Conservation (phyloP, 2,888 invertebrate species). For the Byasa hedistus region DNA sequence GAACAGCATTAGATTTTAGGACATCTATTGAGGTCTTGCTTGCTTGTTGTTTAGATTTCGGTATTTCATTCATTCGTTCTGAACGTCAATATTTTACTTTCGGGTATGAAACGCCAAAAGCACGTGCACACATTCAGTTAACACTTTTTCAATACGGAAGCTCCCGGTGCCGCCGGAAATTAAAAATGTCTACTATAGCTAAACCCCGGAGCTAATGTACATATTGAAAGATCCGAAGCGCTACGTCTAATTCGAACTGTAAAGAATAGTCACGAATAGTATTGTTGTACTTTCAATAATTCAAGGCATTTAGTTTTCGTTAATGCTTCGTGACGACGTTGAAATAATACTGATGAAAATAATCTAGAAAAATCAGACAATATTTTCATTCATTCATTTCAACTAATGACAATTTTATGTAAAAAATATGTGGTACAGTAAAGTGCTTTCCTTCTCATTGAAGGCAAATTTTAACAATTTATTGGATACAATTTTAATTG, state of each 20-base stretch:
- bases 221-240: constrained; percentile 36
- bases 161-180: constrained; percentile 61
- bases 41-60: not conserved
- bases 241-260: not conserved
- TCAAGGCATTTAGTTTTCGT: not conserved
- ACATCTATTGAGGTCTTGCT: not conserved
- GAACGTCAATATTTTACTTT: not conserved
- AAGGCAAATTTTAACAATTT: no score
- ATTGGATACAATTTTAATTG: no score
- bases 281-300: not conserved
- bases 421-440: no score
- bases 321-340: not conserved
- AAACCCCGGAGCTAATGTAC: constrained; percentile 24
- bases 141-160: constrained; percentile 64
- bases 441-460: no score
- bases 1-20: not conserved
- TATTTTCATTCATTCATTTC: no score
- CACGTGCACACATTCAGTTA: constrained; percentile 61
- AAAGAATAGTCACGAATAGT: not conserved
- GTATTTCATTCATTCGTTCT: constrained; percentile 1
- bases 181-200: constrained; percentile 59
- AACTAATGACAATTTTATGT: no score
- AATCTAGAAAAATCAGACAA: no score
- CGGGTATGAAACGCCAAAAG: constrained; percentile 27
- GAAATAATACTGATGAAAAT: no score